These are phyloP conservation scores for Xenops minutus DNA, from an alignment of 2,797 vertebrate genomes.

Conservation along the genomic window DNA sequence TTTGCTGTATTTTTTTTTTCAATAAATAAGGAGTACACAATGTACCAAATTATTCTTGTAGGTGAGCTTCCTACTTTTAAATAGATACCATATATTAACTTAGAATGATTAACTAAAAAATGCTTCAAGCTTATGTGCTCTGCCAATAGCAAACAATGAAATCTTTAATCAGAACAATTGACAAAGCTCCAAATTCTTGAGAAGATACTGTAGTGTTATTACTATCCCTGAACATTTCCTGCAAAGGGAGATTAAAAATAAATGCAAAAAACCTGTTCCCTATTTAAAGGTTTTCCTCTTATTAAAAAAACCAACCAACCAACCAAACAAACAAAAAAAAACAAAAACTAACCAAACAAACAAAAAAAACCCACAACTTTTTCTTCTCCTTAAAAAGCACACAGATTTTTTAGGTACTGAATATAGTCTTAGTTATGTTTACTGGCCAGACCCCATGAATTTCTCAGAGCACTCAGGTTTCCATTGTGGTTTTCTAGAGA, in stretches of 20 bases:
- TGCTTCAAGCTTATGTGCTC: slow-evolving; percentile 46
- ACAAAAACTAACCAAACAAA: too few species aligned
- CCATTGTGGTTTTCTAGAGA: background rate
- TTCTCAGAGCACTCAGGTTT: background rate
- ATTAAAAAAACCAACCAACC: background rate
- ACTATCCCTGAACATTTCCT: slow-evolving; percentile 35
- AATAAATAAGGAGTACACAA: slow-evolving; percentile 26
- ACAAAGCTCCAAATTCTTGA: slow-evolving; percentile 42
- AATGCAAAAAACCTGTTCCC: background rate
- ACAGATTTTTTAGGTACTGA: background rate
- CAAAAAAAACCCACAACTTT: background rate
- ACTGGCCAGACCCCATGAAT: background rate
- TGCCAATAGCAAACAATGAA: slow-evolving; percentile 59
- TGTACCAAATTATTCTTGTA: slow-evolving; percentile 44
- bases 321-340: too few species aligned
- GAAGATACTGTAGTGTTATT: slow-evolving; percentile 31
- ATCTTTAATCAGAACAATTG: slow-evolving; percentile 51
- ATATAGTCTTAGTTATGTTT: background rate
- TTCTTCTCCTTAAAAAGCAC: background rate
- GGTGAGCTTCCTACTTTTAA: slow-evolving; percentile 44
- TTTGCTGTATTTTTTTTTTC: background rate
- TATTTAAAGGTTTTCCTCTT: background rate
- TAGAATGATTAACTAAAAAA: slow-evolving; percentile 55
- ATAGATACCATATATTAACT: slow-evolving; percentile 38
- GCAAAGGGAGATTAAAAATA: background rate